phyloP scores from a whole-genome alignment of 2,797 vertebrate species.

The Cirrhinus mrigala region DNA sequence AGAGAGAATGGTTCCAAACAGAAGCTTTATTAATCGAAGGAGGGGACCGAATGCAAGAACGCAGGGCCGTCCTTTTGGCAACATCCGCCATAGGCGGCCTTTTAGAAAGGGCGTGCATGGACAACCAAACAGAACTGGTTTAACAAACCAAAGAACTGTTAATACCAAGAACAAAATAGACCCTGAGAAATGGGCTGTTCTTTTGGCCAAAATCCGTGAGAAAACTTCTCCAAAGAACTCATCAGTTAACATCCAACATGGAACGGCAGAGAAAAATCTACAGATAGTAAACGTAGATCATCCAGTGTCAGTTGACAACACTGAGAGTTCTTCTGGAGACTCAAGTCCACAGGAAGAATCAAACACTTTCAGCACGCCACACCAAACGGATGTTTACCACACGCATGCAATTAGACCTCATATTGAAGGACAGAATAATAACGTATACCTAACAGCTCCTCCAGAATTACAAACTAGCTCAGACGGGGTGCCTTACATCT shows the following conservation, averaged over 20 bases:
- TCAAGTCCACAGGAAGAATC: conserved; percentile 69
- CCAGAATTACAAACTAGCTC: conserved; percentile 58
- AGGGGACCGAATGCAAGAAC: conserved; percentile 35
- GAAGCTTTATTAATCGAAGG: conserved; percentile 52
- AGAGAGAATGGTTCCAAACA: conserved; percentile 57
- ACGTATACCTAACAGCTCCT: conserved; percentile 50
- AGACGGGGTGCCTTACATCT: conserved; percentile 45
- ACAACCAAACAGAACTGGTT: conserved; percentile 80
- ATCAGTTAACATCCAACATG: conserved; percentile 21
- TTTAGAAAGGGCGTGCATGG: conserved; percentile 66
- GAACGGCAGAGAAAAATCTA: conserved; percentile 13
- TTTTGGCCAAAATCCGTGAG: conserved; percentile 91
- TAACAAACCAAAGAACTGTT: conserved; percentile 83
- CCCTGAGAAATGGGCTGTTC: conserved; percentile 90
- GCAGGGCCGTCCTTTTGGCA: conserved; percentile 39
- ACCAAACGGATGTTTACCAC: conserved; percentile 46
- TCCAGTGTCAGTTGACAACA: conserved; percentile 45
- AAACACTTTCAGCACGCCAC: conserved; percentile 61
- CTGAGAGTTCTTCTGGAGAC: conserved; percentile 82
- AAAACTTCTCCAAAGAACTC: conserved; percentile 74
- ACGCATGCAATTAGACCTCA: conserved; percentile 37
- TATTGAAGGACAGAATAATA: conserved; percentile 38
- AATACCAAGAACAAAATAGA: conserved; percentile 87
- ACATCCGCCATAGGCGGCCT: conserved; percentile 62
- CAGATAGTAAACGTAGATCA: conserved; percentile 33